Percentiles rank a stretch among this genome's conserved stretches.
Conservation (phyloP, 2,113 vertebrate species). For the Eidolon helvum region DNA sequence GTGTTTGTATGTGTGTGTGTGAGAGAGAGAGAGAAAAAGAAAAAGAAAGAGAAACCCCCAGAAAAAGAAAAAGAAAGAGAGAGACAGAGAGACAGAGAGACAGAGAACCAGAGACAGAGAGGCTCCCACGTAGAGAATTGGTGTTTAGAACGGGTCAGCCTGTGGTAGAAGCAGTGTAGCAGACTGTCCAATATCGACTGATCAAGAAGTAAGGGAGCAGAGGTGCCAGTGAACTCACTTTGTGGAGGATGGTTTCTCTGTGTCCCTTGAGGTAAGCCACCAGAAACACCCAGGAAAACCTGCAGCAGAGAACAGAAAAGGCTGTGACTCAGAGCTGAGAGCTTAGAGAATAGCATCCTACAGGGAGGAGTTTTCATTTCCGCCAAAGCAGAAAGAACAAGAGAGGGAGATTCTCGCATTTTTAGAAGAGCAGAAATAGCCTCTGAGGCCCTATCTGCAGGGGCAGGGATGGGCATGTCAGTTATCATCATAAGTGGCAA, state of each 20-base stretch:
- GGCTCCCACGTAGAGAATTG: not conserved
- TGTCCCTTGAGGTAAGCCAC: not conserved
- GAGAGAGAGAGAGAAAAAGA: no score
- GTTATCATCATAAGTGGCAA: not conserved
- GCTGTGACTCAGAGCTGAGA: not conserved
- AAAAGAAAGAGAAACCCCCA: no score
- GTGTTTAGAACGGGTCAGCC: not conserved
- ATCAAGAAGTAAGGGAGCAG: not conserved
- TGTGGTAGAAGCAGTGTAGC: not conserved
- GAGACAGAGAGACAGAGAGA: no score
- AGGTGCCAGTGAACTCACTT: not conserved
- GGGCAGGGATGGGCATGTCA: no score
- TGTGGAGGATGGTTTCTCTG: not conserved
- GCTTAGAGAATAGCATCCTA: not conserved
- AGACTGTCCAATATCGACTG: not conserved
- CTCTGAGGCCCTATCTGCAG: not conserved
- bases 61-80: no score
- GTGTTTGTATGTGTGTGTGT: no score
- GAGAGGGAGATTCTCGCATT: not conserved
- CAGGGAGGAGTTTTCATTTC: not conserved
- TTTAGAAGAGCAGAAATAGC: not conserved
- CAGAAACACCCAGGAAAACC: not conserved
- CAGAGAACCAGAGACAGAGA: not conserved
- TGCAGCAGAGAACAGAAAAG: not conserved
- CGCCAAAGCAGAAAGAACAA: not conserved